Conservation (phyloP, 2,888 invertebrate species). For the Pollenia angustigena region DNA sequence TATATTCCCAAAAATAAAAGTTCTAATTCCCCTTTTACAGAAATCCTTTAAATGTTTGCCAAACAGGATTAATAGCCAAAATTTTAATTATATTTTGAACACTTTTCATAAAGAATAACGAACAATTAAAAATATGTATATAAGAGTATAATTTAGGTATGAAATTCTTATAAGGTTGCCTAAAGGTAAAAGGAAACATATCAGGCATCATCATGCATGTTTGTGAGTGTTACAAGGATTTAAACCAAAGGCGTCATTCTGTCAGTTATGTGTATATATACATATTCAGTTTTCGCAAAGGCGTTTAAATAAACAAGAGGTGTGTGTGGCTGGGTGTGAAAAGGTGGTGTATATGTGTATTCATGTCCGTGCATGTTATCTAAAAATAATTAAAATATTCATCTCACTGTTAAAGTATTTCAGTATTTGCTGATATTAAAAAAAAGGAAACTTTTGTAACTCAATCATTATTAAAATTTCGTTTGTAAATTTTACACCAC, state of each 20-base stretch:
- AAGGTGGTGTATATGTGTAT: not conserved
- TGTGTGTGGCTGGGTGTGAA: not conserved
- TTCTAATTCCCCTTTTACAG: too few relatives aligned
- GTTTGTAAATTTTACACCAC: conserved; percentile 15
- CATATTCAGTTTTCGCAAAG: not conserved
- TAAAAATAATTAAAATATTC: conserved; percentile 40
- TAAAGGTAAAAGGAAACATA: conserved; percentile 1
- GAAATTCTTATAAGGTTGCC: not conserved
- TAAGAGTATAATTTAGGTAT: not conserved
- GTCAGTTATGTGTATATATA: conserved; percentile 16
- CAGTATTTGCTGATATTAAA: not conserved
- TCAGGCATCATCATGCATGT: not conserved
- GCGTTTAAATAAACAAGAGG: conserved; percentile 8
- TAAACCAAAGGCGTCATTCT: conserved; percentile 40
- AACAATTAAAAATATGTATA: too few relatives aligned
- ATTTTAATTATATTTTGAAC: too few relatives aligned
- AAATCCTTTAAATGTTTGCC: too few relatives aligned
- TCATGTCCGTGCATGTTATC: not conserved
- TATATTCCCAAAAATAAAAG: too few relatives aligned
- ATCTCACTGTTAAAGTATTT: not conserved
- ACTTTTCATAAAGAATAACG: too few relatives aligned
- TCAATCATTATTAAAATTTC: not conserved
- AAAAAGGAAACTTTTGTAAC: not conserved
- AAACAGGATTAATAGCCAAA: too few relatives aligned
- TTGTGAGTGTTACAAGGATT: conserved; percentile 1